These are phyloP conservation scores for Drepana arcuata DNA, from an alignment of 1,140 invertebrate genomes.

Conservation along the genomic window DNA sequence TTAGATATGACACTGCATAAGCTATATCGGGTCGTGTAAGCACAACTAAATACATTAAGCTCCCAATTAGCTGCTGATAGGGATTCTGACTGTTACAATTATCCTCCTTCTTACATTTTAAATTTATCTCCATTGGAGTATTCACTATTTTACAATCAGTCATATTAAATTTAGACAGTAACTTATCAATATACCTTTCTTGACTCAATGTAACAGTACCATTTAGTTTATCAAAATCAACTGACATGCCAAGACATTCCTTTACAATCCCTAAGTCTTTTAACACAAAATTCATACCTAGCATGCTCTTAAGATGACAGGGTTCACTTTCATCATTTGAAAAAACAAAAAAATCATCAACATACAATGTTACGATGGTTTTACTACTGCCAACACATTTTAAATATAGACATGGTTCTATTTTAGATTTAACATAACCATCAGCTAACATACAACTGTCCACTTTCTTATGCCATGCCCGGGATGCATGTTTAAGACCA, in stretches of 20 bases:
- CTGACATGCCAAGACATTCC: neutral
- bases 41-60: constrained; percentile 11
- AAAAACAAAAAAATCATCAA: neutral
- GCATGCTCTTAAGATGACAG: neutral
- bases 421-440: neutral
- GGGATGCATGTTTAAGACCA: constrained; percentile 15
- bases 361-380: neutral
- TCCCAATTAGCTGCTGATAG: constrained; percentile 6
- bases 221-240: neutral
- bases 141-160: constrained; percentile 8
- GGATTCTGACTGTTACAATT: constrained; percentile 1
- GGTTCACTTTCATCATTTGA: neutral
- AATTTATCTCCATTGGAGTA: constrained; percentile 9
- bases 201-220: constrained; percentile 3
- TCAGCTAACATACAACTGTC: constrained; percentile 17
- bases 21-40: constrained; percentile 14
- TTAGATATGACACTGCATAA: constrained; percentile 7
- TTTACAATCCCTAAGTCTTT: constrained; percentile 7
- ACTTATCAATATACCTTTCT: neutral
- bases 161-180: constrained; percentile 3
- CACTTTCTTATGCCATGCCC: constrained; percentile 17
- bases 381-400: neutral
- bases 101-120: constrained; percentile 5
- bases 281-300: constrained; percentile 14
- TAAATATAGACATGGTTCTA: neutral